phyloP scores from a whole-genome alignment of 2,888 invertebrate species.

The Drosophila koepferae region DNA sequence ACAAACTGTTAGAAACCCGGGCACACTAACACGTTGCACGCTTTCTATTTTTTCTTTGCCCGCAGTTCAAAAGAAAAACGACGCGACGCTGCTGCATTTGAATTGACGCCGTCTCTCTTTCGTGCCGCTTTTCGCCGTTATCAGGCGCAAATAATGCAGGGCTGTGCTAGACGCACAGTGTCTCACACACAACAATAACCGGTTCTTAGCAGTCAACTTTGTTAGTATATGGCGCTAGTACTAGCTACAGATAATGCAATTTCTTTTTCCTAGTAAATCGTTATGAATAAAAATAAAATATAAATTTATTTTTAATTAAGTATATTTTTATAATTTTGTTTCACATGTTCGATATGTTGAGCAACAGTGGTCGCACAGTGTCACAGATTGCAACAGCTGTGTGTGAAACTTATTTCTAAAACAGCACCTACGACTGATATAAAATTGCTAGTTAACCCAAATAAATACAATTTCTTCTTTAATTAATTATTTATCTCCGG shows the following conservation, averaged over 20 bases:
- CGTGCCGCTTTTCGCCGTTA: slow-evolving; percentile 76
- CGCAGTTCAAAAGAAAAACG: slow-evolving; percentile 61
- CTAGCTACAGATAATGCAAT: too few relatives aligned
- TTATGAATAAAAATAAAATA: background rate
- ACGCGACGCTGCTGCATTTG: slow-evolving; percentile 70
- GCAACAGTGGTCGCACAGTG: slow-evolving; percentile 37
- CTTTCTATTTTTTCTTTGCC: slow-evolving; percentile 57
- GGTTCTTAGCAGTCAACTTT: background rate
- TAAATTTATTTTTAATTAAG: background rate
- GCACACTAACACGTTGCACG: slow-evolving; percentile 70
- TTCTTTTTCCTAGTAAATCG: background rate
- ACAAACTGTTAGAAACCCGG: slow-evolving; percentile 30
- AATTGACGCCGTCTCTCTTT: slow-evolving; percentile 53
- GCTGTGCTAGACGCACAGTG: slow-evolving; percentile 52
- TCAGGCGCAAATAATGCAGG: slow-evolving; percentile 48
- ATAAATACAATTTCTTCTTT: background rate
- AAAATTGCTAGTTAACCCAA: background rate
- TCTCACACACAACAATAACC: slow-evolving; percentile 15
- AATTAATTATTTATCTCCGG: background rate
- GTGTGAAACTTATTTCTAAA: background rate
- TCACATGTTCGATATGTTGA: slow-evolving; percentile 15
- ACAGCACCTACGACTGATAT: background rate
- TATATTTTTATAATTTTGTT: background rate
- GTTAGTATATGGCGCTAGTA: too few relatives aligned
- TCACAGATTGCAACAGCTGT: background rate